These are phyloP conservation scores for Sternarchorhynchus goeldii DNA, from an alignment of 2,797 vertebrate genomes.

Conservation along the genomic window DNA sequence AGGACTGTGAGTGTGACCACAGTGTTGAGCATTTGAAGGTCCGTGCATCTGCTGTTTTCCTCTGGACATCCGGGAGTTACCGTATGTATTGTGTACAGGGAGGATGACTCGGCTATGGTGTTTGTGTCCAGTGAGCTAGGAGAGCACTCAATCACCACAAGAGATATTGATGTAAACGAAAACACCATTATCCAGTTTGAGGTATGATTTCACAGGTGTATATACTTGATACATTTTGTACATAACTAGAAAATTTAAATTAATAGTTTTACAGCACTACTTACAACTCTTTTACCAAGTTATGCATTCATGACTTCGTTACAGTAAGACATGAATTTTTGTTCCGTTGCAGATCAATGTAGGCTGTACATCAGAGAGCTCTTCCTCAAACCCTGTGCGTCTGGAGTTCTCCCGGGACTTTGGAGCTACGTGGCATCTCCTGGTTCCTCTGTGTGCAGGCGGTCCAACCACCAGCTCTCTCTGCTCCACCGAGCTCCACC, in stretches of 20 bases:
- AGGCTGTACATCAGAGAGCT: slow-evolving; percentile 92
- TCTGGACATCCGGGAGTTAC: background rate
- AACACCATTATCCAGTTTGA: slow-evolving; percentile 98
- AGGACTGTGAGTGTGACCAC: slow-evolving; percentile 81
- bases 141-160: slow-evolving; percentile 95
- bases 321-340: slow-evolving; percentile 6
- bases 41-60: background rate
- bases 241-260: background rate
- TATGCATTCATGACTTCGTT: background rate
- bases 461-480: slow-evolving; percentile 87
- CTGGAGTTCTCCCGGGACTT: slow-evolving; percentile 96
- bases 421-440: slow-evolving; percentile 95
- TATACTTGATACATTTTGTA: background rate
- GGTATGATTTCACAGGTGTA: slow-evolving; percentile 70
- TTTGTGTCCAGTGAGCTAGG: slow-evolving; percentile 96
- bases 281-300: background rate
- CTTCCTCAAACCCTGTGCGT: slow-evolving; percentile 85
- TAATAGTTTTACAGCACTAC: background rate
- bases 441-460: slow-evolving; percentile 93
- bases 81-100: slow-evolving; percentile 71
- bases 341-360: slow-evolving; percentile 85
- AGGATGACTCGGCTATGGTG: slow-evolving; percentile 96
- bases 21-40: background rate
- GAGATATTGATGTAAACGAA: slow-evolving; percentile 93
- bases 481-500: slow-evolving; percentile 95